Evolutionary conservation across 2,888 invertebrate genomes (phyloP).

Genomic region (Standfussiana lucernea): DNA sequence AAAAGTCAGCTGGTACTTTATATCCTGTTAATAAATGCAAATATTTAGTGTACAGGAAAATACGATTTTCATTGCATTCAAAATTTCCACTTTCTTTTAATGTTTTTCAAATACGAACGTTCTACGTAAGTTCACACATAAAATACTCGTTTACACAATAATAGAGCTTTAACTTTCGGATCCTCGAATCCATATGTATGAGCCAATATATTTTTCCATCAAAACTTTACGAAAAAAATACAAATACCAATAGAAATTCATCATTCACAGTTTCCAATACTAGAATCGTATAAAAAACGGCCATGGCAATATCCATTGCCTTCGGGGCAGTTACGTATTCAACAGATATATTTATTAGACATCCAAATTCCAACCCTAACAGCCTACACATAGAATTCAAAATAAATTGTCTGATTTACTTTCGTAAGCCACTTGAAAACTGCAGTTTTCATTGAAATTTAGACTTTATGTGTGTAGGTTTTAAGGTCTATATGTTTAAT

Average conservation of each 20-base stretch:
- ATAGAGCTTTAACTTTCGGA: conserved; percentile 40
- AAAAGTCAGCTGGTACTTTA: not conserved
- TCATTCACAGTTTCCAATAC: conserved; percentile 75
- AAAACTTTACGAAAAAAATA: conserved; percentile 72
- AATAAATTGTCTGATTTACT: conserved; percentile 12
- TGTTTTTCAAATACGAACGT: conserved; percentile 14
- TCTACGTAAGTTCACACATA: conserved; percentile 23
- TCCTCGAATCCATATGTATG: conserved; percentile 63
- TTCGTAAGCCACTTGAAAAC: conserved; percentile 24
- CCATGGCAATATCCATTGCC: conserved; percentile 81
- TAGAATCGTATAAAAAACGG: conserved; percentile 78
- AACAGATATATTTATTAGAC: conserved; percentile 55
- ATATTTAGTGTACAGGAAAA: not conserved
- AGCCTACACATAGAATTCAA: conserved; percentile 11
- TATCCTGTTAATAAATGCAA: not conserved
- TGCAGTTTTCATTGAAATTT: conserved; percentile 27
- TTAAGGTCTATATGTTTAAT: conserved; percentile 42
- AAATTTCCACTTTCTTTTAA: conserved; percentile 27
- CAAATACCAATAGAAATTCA: conserved; percentile 75
- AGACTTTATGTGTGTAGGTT: not conserved
- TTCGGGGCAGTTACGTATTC: conserved; percentile 77
- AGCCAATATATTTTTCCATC: conserved; percentile 68
- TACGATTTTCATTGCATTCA: not conserved
- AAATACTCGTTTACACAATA: conserved; percentile 36
- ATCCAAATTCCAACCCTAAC: conserved; percentile 49